A percentile compares a stretch with the other conserved stretches of the same genome.
phyloP scores from a whole-genome alignment of 2,113 vertebrate genomes.

The Rhodinocichla rosea region DNA sequence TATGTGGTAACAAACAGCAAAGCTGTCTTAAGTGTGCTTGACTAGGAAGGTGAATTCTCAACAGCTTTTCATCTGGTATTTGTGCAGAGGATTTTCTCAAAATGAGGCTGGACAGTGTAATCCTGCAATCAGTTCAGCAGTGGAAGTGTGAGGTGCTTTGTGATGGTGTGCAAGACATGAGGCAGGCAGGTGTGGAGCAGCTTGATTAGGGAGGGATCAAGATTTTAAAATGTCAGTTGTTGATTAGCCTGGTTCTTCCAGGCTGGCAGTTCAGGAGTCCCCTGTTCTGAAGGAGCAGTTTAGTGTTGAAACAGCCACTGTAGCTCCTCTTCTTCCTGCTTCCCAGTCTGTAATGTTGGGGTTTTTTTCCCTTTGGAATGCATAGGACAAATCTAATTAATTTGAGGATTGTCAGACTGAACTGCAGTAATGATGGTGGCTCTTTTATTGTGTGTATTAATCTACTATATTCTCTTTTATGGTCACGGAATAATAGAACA shows the following conservation, averaged over 20 bases:
- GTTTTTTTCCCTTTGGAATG: not conserved
- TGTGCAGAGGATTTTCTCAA: constrained; percentile 7
- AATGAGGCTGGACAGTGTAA: not conserved
- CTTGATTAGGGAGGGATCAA: not conserved
- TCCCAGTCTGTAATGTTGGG: not conserved
- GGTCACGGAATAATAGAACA: not conserved
- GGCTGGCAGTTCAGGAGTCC: not conserved
- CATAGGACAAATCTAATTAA: not conserved
- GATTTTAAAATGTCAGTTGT: not conserved
- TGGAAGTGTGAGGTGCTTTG: not conserved
- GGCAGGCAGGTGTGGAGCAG: not conserved
- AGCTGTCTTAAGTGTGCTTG: not conserved
- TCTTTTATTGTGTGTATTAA: not conserved
- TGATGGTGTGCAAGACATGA: not conserved
- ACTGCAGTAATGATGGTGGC: not conserved
- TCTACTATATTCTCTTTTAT: not conserved
- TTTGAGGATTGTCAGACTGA: not conserved
- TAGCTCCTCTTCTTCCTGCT: not conserved
- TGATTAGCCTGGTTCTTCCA: not conserved
- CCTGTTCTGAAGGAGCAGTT: not conserved
- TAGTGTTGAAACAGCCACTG: not conserved
- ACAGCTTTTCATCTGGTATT: not conserved
- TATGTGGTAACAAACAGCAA: not conserved
- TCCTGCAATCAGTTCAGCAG: not conserved
- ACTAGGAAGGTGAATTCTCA: not conserved